Evolutionary conservation across 2,888 invertebrate genomes (phyloP).

Genomic region (Spilosoma lubricipeda): DNA sequence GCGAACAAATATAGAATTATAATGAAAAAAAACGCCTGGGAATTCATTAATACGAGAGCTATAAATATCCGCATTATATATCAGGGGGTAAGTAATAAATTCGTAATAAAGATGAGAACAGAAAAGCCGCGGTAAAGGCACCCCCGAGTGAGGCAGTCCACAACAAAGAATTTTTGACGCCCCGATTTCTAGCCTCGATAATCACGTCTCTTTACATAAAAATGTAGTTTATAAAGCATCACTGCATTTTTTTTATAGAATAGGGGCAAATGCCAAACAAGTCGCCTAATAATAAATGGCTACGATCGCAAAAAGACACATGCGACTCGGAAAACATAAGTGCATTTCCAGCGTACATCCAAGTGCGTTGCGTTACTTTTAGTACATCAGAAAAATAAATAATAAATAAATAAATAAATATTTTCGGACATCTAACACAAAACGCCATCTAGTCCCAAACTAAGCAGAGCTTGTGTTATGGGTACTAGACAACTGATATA

Average conservation of each 20-base stretch:
- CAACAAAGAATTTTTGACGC: slow-evolving; percentile 64
- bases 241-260: slow-evolving; percentile 17
- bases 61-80: slow-evolving; percentile 73
- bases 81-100: slow-evolving; percentile 70
- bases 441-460: too few species aligned
- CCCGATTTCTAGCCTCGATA: slow-evolving; percentile 56
- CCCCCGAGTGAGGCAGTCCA: slow-evolving; percentile 49
- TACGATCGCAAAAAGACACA: too few species aligned
- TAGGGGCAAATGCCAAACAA: too few species aligned
- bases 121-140: slow-evolving; percentile 63
- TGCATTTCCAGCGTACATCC: too few species aligned
- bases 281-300: too few species aligned
- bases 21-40: slow-evolving; percentile 44
- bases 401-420: too few species aligned
- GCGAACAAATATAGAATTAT: slow-evolving; percentile 32
- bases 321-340: too few species aligned
- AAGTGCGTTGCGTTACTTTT: too few species aligned
- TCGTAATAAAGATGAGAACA: slow-evolving; percentile 71
- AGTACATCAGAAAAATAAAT: too few species aligned
- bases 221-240: slow-evolving; percentile 42
- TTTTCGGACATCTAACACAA: too few species aligned
- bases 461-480: too few species aligned
- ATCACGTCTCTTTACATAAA: slow-evolving; percentile 51
- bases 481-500: too few species aligned
- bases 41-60: slow-evolving; percentile 73